Base-by-base conservation (phyloP, 2,888 invertebrate species). In the Nebria salina region DNA sequence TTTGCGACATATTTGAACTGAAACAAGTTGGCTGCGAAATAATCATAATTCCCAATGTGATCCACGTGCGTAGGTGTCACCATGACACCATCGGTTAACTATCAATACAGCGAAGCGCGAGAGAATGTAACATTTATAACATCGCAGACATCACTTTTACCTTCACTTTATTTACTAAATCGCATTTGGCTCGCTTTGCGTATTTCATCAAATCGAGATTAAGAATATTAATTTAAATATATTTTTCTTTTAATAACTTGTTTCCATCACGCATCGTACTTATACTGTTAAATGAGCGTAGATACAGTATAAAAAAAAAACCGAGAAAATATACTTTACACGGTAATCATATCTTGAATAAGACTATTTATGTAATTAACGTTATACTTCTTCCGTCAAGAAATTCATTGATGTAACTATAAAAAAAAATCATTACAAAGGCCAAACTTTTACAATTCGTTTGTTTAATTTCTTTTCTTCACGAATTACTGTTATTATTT, bases 1-100 rank as follows among this genome's bases (percentile, higher is more conserved):
- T 70, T 70, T 70, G 34, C 70, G 70, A 70, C 70, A 70, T 26
- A 25, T 70, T 34, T 70, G 25, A 34, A 70, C 70, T 70, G 25
- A 34, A 70, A 70, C 70, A 73, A 73, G 72, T 66, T 65, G 26
- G 79, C 79, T 75, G 75, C 79, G 74, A 75, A 54, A 54, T 54
- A 54, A 11, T 70, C 70, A 79, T 75, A 74, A 79, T 79, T 79
- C 65, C 54, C 74, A 68, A 79, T 79, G 72, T 43, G 65, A 79
- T 65, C 79, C 79, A 79, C 79, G 79, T 75, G 79, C 68, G 79
- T 79, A 79, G 79, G 79, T 79, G 79, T 79, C 54, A 43, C 77
- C 68, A 79, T 79, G 65, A 79, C 79, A 79, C 75, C 79, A 66
- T 78, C 72, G 72, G 66, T 25, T 66, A 20, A 70, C 70, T 70